A percentile compares a stretch with the other conserved stretches of the same genome.
phyloP scores from a whole-genome alignment of 2,113 vertebrate species.

The Gymnorhina tibicen region DNA sequence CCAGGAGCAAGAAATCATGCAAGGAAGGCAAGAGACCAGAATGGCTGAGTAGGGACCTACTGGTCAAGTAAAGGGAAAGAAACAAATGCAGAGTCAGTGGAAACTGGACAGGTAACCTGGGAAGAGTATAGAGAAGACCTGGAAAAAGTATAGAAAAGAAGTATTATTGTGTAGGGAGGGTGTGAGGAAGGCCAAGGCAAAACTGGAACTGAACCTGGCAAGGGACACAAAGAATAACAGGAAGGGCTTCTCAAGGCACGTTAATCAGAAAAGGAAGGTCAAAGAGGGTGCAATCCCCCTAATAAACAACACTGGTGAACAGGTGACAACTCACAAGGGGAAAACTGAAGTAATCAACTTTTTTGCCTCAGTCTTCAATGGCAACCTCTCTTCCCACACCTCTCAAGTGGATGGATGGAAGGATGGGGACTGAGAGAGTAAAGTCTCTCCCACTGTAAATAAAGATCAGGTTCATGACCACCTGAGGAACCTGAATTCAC shows the following conservation, averaged over 20 bases:
- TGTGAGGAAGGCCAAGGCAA: background rate
- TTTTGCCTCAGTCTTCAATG: background rate
- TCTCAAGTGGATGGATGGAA: fast-evolving
- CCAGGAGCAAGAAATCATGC: background rate
- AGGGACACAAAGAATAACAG: background rate
- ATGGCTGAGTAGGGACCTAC: background rate
- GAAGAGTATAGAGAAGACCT: background rate
- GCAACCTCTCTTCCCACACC: background rate
- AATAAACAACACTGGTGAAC: background rate
- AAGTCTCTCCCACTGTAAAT: background rate
- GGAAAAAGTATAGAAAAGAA: background rate
- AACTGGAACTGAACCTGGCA: background rate
- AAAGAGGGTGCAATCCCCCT: background rate
- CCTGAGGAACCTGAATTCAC: background rate
- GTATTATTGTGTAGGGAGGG: background rate
- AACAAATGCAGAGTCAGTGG: background rate
- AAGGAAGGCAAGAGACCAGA: background rate
- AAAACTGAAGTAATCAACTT: background rate
- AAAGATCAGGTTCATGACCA: background rate
- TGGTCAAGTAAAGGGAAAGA: background rate
- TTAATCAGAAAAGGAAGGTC: background rate
- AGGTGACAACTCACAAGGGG: background rate
- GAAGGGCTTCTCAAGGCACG: background rate
- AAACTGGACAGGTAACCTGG: background rate
- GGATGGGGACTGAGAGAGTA: background rate